Percentiles rank a stretch among this genome's conserved stretches.
Conservation (phyloP, 2,113 vertebrate species). For the Montifringilla adamsi region DNA sequence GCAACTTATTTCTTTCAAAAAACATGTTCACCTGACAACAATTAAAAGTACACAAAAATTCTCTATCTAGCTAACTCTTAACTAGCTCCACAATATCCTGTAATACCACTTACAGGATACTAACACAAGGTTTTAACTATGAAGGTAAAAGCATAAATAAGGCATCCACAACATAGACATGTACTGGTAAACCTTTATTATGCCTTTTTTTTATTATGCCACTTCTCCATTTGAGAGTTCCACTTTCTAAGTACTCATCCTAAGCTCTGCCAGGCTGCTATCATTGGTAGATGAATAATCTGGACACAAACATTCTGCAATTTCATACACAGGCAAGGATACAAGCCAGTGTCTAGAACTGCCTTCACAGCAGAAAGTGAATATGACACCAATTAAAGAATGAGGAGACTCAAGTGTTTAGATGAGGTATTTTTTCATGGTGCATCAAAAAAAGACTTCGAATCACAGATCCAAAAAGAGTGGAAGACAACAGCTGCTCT, state of each 20-base stretch:
- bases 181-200: background rate
- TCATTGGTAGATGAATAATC: background rate
- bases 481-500: background rate
- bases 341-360: background rate
- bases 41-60: background rate
- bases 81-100: background rate
- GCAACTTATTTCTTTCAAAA: background rate
- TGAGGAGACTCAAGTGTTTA: background rate
- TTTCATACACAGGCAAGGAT: background rate
- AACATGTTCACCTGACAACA: background rate
- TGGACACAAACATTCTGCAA: background rate
- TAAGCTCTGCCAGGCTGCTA: background rate
- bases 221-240: background rate
- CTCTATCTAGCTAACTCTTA: background rate
- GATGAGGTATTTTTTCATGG: background rate
- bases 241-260: background rate
- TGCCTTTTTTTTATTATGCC: background rate
- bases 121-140: background rate
- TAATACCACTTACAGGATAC: background rate
- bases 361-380: background rate
- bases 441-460: background rate
- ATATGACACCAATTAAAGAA: background rate
- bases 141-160: background rate
- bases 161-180: background rate
- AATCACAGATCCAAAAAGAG: background rate